Percentiles rank a stretch among this genome's conserved stretches.
Evolutionary conservation across 2,113 vertebrate species (phyloP).

Genomic region (Xiphophorus maculatus): DNA sequence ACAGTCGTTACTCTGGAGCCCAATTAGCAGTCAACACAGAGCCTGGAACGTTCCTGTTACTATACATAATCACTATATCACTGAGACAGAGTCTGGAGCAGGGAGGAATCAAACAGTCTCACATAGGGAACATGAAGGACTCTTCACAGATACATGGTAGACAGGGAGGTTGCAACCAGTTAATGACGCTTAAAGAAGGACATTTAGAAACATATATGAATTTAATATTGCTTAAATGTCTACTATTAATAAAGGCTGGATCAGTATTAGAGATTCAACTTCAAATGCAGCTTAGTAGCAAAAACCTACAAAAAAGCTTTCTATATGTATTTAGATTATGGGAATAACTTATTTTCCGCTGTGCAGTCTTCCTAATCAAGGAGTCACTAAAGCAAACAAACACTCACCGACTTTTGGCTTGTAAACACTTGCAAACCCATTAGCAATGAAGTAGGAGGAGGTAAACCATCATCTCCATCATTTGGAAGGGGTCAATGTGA

Average conservation of each 20-base stretch:
- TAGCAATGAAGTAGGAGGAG: neutral
- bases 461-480: neutral
- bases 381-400: neutral
- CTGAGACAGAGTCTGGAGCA: slow-evolving; percentile 40
- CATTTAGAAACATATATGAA: slow-evolving; percentile 12
- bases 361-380: neutral
- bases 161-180: slow-evolving; percentile 26
- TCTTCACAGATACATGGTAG: slow-evolving; percentile 10
- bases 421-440: neutral
- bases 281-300: neutral
- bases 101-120: slow-evolving; percentile 50
- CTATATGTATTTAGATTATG: neutral
- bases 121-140: slow-evolving; percentile 44
- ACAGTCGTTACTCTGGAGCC: slow-evolving; percentile 75
- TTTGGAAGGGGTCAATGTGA: neutral
- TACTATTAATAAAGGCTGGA: neutral
- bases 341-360: neutral
- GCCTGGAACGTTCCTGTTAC: slow-evolving; percentile 61
- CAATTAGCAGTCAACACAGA: slow-evolving; percentile 79
- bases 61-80: slow-evolving; percentile 70
- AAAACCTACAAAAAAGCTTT: neutral
- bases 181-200: slow-evolving; percentile 14
- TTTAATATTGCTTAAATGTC: neutral
- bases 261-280: neutral
- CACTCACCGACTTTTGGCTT: neutral